Base-by-base conservation (phyloP, 1,140 invertebrate genomes). In the Phenacoccus solenopsis region DNA sequence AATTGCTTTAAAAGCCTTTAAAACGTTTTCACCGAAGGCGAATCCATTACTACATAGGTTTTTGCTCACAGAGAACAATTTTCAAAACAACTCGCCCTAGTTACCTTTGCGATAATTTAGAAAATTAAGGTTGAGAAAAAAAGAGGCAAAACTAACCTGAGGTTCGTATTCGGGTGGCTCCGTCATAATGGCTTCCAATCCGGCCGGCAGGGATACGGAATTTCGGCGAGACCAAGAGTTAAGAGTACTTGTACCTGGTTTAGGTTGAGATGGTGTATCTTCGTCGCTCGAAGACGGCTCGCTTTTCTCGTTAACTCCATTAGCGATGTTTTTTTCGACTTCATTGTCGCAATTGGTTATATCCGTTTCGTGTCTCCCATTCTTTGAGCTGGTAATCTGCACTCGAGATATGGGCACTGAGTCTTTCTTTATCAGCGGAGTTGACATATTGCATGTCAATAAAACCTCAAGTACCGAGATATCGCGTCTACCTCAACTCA, bases 81-180 rank as follows among this genome's bases (percentile, higher is more conserved):
- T n/a, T n/a, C n/a, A n/a, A n/a, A n/a, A n/a, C n/a, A n/a, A n/a
- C n/a, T n/a, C n/a, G n/a, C n/a, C n/a, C n/a, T n/a, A n/a, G n/a
- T n/a, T n/a, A n/a, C n/a, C n/a, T n/a, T n/a, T n/a, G n/a, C n/a
- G n/a, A n/a, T n/a, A n/a, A n/a, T n/a, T n/a, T n/a, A n/a, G 30
- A 32, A 32, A 32, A 32, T 13, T 7, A 32, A 32, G 30, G 30
- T 32, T n/a, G 13, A 5, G 30, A 32, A 21, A 64, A 20, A 67
- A 25, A 69, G 59, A 69, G 5, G 10, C 10, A 5, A 12, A 20
- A 69, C 27, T 72, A 72, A 76, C 75, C 73, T 76, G 75, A 24
- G 74, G 74, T 56, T 74, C 73, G 25, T 75, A 76, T 67, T 75
- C 75, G 21, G 74, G 68, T 4, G 75, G 75, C 56, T 76, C 75